Conservation (phyloP, 1,140 invertebrate genomes). For the Probaryconus sp. region DNA sequence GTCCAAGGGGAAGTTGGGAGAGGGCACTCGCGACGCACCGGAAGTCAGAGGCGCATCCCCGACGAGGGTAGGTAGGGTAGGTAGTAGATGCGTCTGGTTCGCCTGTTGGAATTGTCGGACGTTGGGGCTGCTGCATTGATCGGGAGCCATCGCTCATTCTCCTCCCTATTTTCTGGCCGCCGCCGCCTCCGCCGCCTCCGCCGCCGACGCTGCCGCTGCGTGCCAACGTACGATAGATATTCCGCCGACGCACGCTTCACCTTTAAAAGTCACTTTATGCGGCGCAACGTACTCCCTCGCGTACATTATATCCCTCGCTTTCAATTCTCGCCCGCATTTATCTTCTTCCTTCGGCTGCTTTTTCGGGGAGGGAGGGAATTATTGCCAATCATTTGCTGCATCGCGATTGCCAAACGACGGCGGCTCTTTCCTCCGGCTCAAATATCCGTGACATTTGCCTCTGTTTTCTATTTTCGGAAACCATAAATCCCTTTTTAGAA, state of each 20-base stretch:
- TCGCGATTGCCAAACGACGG: too few species aligned
- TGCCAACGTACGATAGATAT: slow-evolving; percentile 58
- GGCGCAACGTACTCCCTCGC: slow-evolving; percentile 35
- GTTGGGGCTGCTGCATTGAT: slow-evolving; percentile 74
- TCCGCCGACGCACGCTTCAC: slow-evolving; percentile 64
- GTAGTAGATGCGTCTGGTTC: too few species aligned
- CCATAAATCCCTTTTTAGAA: too few species aligned
- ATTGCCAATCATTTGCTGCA: slow-evolving; percentile 5
- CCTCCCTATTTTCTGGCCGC: slow-evolving; percentile 54
- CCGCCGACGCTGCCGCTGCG: slow-evolving; percentile 26
- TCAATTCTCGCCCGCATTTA: slow-evolving; percentile 30
- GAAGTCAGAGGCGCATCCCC: too few species aligned
- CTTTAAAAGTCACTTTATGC: slow-evolving; percentile 60
- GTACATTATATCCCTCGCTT: slow-evolving; percentile 40
- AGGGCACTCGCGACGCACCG: too few species aligned
- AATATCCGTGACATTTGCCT: too few species aligned
- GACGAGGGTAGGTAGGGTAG: too few species aligned
- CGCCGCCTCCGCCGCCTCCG: slow-evolving; percentile 34
- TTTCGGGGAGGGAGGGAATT: too few species aligned
- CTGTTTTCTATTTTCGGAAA: too few species aligned
- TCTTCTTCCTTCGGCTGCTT: slow-evolving; percentile 15
- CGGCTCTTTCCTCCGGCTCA: not conserved
- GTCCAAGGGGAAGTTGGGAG: too few species aligned
- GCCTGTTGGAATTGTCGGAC: slow-evolving; percentile 67
- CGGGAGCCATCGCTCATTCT: slow-evolving; percentile 71